Conservation (phyloP, 1,140 invertebrate genomes). For the Probaryconus sp. region DNA sequence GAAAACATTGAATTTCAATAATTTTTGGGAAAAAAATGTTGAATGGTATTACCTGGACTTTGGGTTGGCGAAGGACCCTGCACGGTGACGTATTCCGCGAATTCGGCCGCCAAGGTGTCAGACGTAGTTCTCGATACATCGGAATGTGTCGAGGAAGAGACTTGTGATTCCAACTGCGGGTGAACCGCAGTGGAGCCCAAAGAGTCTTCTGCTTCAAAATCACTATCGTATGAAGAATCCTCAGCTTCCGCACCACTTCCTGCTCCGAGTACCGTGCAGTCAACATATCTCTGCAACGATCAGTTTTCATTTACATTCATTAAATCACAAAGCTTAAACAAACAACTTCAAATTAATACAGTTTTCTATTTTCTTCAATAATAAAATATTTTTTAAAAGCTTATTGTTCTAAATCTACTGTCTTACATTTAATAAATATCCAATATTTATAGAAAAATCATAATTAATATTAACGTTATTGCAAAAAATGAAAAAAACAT, state of each 20-base stretch:
- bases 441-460: no score
- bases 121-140: conserved; percentile 89
- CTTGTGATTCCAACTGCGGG: conserved; percentile 67
- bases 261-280: conserved; percentile 76
- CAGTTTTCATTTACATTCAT: conserved; percentile 7
- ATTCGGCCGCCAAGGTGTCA: conserved; percentile 90
- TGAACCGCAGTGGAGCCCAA: conserved; percentile 67
- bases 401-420: no score
- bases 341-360: no score
- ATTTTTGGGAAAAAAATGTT: no score
- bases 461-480: no score
- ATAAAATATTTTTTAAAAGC: no score
- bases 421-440: no score
- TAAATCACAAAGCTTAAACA: no score
- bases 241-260: conserved; percentile 81
- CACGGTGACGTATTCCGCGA: conserved; percentile 87
- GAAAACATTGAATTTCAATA: no score
- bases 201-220: conserved; percentile 85
- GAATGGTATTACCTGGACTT: conserved; percentile 63
- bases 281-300: conserved; percentile 78
- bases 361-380: no score
- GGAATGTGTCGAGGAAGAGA: conserved; percentile 80
- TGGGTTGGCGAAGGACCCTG: conserved; percentile 65
- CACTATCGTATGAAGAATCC: conserved; percentile 92
- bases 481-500: no score